Evolutionary conservation across 2,888 invertebrate species (phyloP).

Genomic region (Clanis bilineata): DNA sequence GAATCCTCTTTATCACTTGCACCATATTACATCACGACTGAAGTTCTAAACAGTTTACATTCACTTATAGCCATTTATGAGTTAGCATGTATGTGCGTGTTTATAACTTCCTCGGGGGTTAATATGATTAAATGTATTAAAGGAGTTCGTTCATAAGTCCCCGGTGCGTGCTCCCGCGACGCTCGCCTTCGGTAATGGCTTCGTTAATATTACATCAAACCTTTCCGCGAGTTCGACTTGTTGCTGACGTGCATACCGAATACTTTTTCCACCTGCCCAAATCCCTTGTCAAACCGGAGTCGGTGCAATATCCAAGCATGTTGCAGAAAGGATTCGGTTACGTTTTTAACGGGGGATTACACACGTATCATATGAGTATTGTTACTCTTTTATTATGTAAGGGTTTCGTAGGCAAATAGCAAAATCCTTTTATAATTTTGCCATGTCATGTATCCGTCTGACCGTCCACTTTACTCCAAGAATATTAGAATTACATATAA

Average conservation of each 20-base stretch:
- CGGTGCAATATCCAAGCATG: not conserved
- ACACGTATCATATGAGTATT: too few relatives aligned
- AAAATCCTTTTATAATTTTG: too few relatives aligned
- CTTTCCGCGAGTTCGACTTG: not conserved
- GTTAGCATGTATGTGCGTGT: not conserved
- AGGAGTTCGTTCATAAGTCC: not conserved
- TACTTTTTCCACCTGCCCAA: not conserved
- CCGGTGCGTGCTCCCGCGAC: not conserved
- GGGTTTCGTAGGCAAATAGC: too few relatives aligned
- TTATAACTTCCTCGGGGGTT: not conserved
- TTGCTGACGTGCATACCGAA: not conserved
- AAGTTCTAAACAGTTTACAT: not conserved
- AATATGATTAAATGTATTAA: not conserved
- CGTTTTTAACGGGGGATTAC: too few relatives aligned
- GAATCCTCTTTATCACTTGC: too few relatives aligned
- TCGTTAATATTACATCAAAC: conserved; percentile 10
- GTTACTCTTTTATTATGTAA: too few relatives aligned
- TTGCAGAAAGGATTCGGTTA: too few relatives aligned
- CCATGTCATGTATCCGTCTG: too few relatives aligned
- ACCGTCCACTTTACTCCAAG: too few relatives aligned
- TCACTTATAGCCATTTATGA: not conserved
- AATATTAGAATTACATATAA: too few relatives aligned
- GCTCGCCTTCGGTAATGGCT: conserved; percentile 1
- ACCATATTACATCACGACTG: too few relatives aligned
- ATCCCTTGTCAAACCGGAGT: not conserved